Percentiles rank a stretch among this genome's conserved stretches.
phyloP scores from a whole-genome alignment of 2,888 invertebrate genomes.

The Leptinotarsa peninsularis region DNA sequence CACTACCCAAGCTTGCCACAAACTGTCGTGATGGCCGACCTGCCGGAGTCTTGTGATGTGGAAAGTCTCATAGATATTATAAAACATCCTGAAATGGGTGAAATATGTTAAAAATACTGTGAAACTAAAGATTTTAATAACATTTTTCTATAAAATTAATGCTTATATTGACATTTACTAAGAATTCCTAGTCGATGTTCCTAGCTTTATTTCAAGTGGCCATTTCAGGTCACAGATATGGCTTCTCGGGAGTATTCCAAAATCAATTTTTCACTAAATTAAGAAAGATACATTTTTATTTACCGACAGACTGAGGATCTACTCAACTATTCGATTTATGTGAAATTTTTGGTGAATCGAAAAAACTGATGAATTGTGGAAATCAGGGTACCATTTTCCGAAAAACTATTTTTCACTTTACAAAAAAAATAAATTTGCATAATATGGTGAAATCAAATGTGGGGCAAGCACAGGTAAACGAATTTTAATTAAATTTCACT shows the following conservation, averaged over 20 bases:
- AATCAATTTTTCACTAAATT: not conserved
- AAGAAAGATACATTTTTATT: not conserved
- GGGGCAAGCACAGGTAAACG: not conserved
- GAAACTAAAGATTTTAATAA: conserved; percentile 47
- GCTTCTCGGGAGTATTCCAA: not conserved
- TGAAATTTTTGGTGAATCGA: not conserved
- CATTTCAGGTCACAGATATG: conserved; percentile 48
- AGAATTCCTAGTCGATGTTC: conserved; percentile 43
- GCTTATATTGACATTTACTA: conserved; percentile 32
- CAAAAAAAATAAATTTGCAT: not conserved
- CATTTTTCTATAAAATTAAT: conserved; percentile 40
- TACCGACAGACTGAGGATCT: not conserved
- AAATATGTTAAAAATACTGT: conserved; percentile 52
- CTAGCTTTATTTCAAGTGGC: conserved; percentile 46
- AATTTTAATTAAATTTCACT: not conserved
- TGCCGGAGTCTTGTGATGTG: conserved; percentile 44
- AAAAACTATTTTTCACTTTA: too few species aligned
- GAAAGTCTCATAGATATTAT: conserved; percentile 40
- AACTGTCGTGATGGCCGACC: conserved; percentile 66
- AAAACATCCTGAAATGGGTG: conserved; percentile 40
- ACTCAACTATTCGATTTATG: not conserved
- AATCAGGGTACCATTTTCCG: not conserved
- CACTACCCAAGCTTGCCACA: conserved; percentile 66
- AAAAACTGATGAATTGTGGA: not conserved
- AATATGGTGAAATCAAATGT: not conserved